These are phyloP conservation scores for Euwallacea similis DNA, from an alignment of 1,140 invertebrate species.

Conservation along the genomic window DNA sequence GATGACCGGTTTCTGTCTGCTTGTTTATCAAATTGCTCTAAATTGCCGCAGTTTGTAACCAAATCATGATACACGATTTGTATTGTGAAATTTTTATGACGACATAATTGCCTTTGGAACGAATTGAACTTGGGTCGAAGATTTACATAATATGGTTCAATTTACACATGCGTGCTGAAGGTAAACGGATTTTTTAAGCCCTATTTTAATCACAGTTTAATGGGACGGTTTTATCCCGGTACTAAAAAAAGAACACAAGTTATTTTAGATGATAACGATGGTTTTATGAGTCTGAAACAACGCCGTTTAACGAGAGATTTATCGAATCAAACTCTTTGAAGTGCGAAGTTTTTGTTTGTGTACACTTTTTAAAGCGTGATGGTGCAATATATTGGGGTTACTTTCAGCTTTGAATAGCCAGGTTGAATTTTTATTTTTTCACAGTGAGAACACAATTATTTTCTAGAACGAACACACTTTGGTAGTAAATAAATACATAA, in stretches of 20 bases:
- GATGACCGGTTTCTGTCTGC: conserved; percentile 37
- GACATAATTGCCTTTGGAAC: neutral
- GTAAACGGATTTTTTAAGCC: too few relatives aligned
- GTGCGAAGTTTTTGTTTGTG: conserved; percentile 1
- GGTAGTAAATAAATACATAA: too few relatives aligned
- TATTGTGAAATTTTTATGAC: conserved; percentile 27
- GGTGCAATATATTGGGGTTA: neutral
- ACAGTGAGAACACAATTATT: too few relatives aligned
- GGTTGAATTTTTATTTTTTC: too few relatives aligned
- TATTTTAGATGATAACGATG: conserved; percentile 13
- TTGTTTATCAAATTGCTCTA: conserved; percentile 43
- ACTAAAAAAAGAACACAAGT: too few relatives aligned
- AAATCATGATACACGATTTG: conserved; percentile 32
- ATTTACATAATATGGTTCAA: neutral
- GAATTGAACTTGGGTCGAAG: neutral
- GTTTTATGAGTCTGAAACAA: conserved; percentile 10
- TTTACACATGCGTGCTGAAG: too few relatives aligned
- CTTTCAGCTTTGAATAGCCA: too few relatives aligned
- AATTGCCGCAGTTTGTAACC: conserved; percentile 29
- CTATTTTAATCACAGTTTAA: too few relatives aligned
- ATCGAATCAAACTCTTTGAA: conserved; percentile 19
- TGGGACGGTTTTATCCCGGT: too few relatives aligned
- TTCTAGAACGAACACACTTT: too few relatives aligned
- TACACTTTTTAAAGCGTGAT: neutral
- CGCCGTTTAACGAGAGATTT: conserved; percentile 16